A percentile compares a stretch with the other conserved stretches of the same genome.
Conservation (phyloP, 2,797 vertebrate genomes). For the Crenuchus spilurus region DNA sequence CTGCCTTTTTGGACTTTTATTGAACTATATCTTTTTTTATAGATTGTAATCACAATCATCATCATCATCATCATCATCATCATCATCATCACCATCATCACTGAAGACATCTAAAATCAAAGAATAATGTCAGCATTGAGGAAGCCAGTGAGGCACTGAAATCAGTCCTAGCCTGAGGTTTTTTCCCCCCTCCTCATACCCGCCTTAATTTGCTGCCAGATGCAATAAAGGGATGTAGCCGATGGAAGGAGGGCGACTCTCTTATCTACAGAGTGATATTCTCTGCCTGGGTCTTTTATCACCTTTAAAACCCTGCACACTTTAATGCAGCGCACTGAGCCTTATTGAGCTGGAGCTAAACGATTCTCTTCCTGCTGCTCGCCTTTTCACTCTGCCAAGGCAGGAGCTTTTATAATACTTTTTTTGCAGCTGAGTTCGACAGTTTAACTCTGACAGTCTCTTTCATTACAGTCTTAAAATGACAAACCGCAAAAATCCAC, state of each 20-base stretch:
- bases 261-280: slow-evolving; percentile 81
- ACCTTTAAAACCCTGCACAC: slow-evolving; percentile 80
- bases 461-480: slow-evolving; percentile 24
- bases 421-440: slow-evolving; percentile 30
- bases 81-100: slow-evolving; percentile 74
- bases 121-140: slow-evolving; percentile 73
- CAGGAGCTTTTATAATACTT: slow-evolving; percentile 38
- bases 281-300: slow-evolving; percentile 77
- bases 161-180: slow-evolving; percentile 80
- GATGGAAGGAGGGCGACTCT: slow-evolving; percentile 79
- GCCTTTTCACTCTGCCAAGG: slow-evolving; percentile 56
- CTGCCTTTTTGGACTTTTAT: slow-evolving; percentile 85
- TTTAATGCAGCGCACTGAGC: slow-evolving; percentile 78
- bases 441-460: slow-evolving; percentile 35
- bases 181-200: slow-evolving; percentile 67
- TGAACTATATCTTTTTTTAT: slow-evolving; percentile 88
- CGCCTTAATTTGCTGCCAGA: slow-evolving; percentile 88
- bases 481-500: slow-evolving; percentile 20
- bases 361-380: slow-evolving; percentile 51
- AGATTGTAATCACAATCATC: slow-evolving; percentile 73
- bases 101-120: slow-evolving; percentile 87
- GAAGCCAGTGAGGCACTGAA: slow-evolving; percentile 69
- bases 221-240: slow-evolving; percentile 78
- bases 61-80: slow-evolving; percentile 76
- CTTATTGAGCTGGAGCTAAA: slow-evolving; percentile 59